These are phyloP conservation scores for Catocala fraxini DNA, from an alignment of 2,888 invertebrate species.

Conservation along the genomic window DNA sequence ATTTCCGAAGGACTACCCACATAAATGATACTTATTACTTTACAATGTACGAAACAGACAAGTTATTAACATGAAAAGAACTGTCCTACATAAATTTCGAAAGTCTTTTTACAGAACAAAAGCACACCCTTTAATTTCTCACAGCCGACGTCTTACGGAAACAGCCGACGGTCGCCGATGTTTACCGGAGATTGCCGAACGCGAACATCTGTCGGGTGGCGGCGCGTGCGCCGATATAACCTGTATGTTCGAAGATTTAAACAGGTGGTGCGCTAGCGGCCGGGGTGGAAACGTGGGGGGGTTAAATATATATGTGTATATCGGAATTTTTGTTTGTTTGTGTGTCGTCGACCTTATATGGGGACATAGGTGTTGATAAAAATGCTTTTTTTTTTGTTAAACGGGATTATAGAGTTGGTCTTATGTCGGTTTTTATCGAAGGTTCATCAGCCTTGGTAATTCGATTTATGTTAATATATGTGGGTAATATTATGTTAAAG, in stretches of 20 bases:
- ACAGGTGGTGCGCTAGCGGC: conserved; percentile 49
- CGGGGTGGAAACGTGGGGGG: conserved; percentile 45
- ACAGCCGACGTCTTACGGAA: conserved; percentile 11
- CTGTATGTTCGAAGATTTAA: conserved; percentile 54
- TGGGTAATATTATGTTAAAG: too few species aligned
- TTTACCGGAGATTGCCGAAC: conserved; percentile 49
- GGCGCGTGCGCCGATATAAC: conserved; percentile 58
- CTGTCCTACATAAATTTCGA: conserved; percentile 20
- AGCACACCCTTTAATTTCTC: conserved; percentile 17
- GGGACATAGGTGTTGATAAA: conserved; percentile 38
- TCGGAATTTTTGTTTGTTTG: conserved; percentile 45
- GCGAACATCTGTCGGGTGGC: conserved; percentile 59
- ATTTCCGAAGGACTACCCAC: too few species aligned
- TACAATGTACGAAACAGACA: background rate
- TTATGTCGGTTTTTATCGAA: background rate
- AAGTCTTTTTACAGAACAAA: conserved; percentile 15
- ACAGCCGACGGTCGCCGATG: conserved; percentile 29
- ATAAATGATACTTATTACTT: too few species aligned
- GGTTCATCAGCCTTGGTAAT: too few species aligned
- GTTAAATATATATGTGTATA: conserved; percentile 30
- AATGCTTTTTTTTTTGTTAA: conserved; percentile 6
- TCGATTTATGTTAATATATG: too few species aligned
- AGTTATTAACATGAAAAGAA: conserved; percentile 1
- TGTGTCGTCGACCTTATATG: conserved; percentile 47
- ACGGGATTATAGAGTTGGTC: conserved; percentile 1